Evolutionary conservation across 2,888 invertebrate species (phyloP).

Genomic region (Patella pellucida): DNA sequence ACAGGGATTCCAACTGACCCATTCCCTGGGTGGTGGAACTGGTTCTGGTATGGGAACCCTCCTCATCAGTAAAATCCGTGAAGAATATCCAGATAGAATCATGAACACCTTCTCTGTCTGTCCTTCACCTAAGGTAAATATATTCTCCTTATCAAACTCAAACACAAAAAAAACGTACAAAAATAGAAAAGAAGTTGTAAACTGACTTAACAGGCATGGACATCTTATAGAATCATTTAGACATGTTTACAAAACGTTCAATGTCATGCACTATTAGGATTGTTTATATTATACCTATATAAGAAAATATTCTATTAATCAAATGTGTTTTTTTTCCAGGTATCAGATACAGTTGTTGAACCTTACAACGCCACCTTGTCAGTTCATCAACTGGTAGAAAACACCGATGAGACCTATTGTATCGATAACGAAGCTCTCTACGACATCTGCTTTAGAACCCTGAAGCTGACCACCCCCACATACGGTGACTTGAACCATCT

Average conservation of each 20-base stretch:
- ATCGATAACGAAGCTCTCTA: slow-evolving; percentile 1
- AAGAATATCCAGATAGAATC: slow-evolving; percentile 9
- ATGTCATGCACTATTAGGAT: too few species aligned
- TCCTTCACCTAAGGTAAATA: slow-evolving; percentile 4
- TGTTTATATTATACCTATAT: too few species aligned
- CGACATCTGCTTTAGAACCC: not conserved
- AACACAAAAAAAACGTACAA: too few species aligned
- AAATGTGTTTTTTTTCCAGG: not conserved
- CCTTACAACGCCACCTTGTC: not conserved
- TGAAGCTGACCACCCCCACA: not conserved
- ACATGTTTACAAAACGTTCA: too few species aligned
- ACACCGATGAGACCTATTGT: slow-evolving; percentile 4
- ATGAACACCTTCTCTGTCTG: slow-evolving; percentile 5
- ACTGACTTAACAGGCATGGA: too few species aligned
- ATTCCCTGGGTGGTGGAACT: not conserved
- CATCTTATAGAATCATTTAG: too few species aligned
- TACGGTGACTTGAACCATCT: slow-evolving; percentile 7
- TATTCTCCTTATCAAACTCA: not conserved
- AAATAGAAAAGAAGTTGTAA: too few species aligned
- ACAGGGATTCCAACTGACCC: slow-evolving; percentile 5
- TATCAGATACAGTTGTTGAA: slow-evolving; percentile 6
- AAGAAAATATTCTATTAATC: too few species aligned
- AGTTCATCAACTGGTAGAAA: slow-evolving; percentile 9
- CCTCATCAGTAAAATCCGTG: slow-evolving; percentile 8
- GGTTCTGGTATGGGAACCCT: slow-evolving; percentile 11